Evolutionary conservation across 2,888 invertebrate species (phyloP).

Genomic region (Mechanitis mazaeus): DNA sequence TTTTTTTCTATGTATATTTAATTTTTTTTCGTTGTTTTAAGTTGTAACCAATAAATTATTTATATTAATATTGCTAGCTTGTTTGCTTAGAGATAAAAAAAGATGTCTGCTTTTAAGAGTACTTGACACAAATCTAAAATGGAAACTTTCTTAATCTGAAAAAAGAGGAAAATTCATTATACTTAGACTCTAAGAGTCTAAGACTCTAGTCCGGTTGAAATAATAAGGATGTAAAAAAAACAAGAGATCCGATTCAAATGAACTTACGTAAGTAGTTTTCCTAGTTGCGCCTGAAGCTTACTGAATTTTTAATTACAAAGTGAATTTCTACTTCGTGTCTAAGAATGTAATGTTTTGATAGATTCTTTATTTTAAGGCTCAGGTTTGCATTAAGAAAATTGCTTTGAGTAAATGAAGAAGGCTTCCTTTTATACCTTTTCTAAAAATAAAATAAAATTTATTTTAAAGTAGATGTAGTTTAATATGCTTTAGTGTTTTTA

Average conservation of each 20-base stretch:
- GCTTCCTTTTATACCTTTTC: no score
- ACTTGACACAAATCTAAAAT: not conserved
- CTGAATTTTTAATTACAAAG: conserved; percentile 68
- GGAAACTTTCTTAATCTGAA: not conserved
- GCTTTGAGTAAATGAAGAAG: no score
- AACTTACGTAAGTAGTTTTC: conserved; percentile 50
- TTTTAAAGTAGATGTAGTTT: no score
- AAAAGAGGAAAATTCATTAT: conserved; percentile 14
- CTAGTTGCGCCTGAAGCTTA: conserved; percentile 47
- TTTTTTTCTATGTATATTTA: no score
- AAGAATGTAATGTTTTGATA: conserved; percentile 42
- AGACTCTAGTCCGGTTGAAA: conserved; percentile 8
- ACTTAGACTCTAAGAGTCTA: not conserved
- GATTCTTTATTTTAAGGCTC: not conserved
- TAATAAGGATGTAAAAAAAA: conserved; percentile 13
- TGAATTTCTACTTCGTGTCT: conserved; percentile 65
- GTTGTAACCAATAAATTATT: no score
- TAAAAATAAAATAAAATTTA: no score
- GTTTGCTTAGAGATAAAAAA: not conserved
- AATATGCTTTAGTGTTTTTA: no score
- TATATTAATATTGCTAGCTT: not conserved
- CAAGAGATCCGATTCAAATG: conserved; percentile 18
- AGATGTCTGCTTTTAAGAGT: not conserved
- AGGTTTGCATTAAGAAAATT: no score
- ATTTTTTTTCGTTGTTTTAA: no score